A percentile compares a stretch with the other conserved stretches of the same genome.
Conservation (phyloP, 1,140 invertebrate species). For the Lethrus apterus region DNA sequence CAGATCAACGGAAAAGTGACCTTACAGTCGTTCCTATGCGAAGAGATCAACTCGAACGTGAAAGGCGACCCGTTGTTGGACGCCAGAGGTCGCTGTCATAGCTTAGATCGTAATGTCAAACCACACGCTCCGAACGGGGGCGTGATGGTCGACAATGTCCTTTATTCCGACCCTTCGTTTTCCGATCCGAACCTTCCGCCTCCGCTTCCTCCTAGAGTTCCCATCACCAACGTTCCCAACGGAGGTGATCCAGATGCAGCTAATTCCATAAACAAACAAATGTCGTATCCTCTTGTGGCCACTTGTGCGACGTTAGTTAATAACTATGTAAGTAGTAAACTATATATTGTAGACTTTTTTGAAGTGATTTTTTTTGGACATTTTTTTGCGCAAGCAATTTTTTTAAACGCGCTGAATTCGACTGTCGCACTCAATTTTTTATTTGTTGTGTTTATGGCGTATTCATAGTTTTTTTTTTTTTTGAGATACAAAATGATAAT, state of each 20-base stretch:
- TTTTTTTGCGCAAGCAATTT: conserved; percentile 16
- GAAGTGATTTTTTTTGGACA: conserved; percentile 22
- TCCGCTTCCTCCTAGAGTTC: conserved; percentile 53
- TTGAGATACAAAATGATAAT: too few species aligned
- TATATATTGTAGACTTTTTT: conserved; percentile 20
- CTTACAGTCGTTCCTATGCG: conserved; percentile 14
- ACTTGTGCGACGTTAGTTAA: conserved; percentile 42
- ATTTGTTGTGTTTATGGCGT: too few species aligned
- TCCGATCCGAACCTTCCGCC: conserved; percentile 40
- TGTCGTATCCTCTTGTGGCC: conserved; percentile 49
- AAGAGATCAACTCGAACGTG: not conserved
- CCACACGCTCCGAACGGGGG: not conserved
- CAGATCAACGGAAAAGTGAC: conserved; percentile 19
- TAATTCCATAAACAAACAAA: conserved; percentile 51
- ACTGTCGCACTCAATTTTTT: too few species aligned
- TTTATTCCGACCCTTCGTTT: conserved; percentile 18
- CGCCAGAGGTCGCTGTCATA: not conserved
- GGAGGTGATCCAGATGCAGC: conserved; percentile 45
- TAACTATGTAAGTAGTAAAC: conserved; percentile 42
- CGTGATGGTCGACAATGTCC: conserved; percentile 20
- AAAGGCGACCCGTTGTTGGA: too few species aligned
- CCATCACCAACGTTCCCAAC: conserved; percentile 42
- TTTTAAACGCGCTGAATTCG: not conserved
- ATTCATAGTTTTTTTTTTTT: too few species aligned
- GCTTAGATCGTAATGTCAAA: conserved; percentile 5